These are phyloP conservation scores for Drosophila arawakana DNA, from an alignment of 1,140 invertebrate species.

Conservation along the genomic window DNA sequence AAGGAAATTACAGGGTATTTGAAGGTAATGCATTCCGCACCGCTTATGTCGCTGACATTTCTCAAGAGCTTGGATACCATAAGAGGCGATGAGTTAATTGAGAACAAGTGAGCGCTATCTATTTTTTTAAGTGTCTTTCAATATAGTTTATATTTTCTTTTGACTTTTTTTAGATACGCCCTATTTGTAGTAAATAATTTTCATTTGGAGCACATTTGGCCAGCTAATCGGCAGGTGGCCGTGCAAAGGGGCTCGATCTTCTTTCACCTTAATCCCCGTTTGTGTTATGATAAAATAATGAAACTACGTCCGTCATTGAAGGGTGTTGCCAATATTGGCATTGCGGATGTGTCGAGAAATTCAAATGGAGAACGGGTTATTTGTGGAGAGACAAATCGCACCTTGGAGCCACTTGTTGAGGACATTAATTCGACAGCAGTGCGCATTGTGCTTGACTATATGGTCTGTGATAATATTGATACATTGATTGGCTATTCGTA, in stretches of 20 bases:
- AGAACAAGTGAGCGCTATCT: slow-evolving; percentile 57
- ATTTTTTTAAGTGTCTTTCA: not conserved
- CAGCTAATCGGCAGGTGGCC: slow-evolving; percentile 87
- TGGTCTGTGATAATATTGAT: slow-evolving; percentile 86
- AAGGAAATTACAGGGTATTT: slow-evolving; percentile 92
- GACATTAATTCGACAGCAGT: slow-evolving; percentile 85
- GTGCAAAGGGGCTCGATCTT: slow-evolving; percentile 89
- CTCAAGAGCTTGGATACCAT: slow-evolving; percentile 86
- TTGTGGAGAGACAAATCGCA: slow-evolving; percentile 85
- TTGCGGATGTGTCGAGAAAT: slow-evolving; percentile 91
- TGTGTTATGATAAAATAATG: slow-evolving; percentile 93
- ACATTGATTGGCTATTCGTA: slow-evolving; percentile 91
- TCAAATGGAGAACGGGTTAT: slow-evolving; percentile 97
- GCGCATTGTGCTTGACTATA: slow-evolving; percentile 88
- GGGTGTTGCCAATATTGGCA: slow-evolving; percentile 84
- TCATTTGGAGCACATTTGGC: slow-evolving; percentile 96
- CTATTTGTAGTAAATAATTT: slow-evolving; percentile 94
- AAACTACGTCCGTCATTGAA: slow-evolving; percentile 67
- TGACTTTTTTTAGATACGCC: slow-evolving; percentile 85
- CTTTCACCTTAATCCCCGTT: slow-evolving; percentile 97
- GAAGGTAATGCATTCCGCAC: slow-evolving; percentile 91
- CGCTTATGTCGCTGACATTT: slow-evolving; percentile 92
- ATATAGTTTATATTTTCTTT: not conserved
- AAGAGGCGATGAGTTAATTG: slow-evolving; percentile 59
- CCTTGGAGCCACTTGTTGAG: slow-evolving; percentile 46